Evolutionary conservation across 1,140 invertebrate species (phyloP), one percentile per base, ranked within the genome.

Genomic region (Bombus haemorrhoidalis): DNA sequence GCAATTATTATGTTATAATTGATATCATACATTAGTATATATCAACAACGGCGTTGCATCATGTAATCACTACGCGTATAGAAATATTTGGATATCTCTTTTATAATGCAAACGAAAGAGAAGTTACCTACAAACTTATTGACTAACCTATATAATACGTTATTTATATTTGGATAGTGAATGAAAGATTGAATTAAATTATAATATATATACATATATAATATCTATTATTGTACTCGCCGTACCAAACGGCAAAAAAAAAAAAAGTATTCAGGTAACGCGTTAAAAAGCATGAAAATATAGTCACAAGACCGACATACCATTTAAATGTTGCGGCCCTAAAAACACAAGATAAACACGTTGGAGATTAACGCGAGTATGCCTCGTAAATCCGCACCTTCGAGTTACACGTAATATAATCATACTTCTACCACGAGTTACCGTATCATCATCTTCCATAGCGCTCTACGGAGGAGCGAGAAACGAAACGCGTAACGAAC

Each of bases 371-470:
- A 75, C 43, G 72, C 81, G 73, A 77, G 73, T 9, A n/a, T 5
- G 41, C 32, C 43, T 83, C 64, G 74, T 83, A 83, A 83, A 83
- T 69, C 74, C 81, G 74, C 74, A 83, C 73, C 73, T 83, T 83
- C 72, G 81, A 76, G 73, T 83, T 69, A 77, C 74, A 77, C 73
- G 74, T 83, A 78, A 83, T 83, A 68, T 90, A 91, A 87, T 80
- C 85, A 85, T 85, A 81, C 85, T 82, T 76, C 86, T 66, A 75
- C 73, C 84, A 68, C 41, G 81, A 68, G 73, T 83, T 76, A 83
- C 81, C 81, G 81, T 83, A 83, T 77, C 81, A 83, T 83, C 81
- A 83, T 83, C 81, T 53, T 81, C 69, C 62, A 22, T 15, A 32
- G 34, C 22, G 34, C 41, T 22, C 34, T 28, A 39, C 22, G 10